Conservation (phyloP, 92 coral and sea anemone genomes). For the Parazoanthus swiftii region DNA sequence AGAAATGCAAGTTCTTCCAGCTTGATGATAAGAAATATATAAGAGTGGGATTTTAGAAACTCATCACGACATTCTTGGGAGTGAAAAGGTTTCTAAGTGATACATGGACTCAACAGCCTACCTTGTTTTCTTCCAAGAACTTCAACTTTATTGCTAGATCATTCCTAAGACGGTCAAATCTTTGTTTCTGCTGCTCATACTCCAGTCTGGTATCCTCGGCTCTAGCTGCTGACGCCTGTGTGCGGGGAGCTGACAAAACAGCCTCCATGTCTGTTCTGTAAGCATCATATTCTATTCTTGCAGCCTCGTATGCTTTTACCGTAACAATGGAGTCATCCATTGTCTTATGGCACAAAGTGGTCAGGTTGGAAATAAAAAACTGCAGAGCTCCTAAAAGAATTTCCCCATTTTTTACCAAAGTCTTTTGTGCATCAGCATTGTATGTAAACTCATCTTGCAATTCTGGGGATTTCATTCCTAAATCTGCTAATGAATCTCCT, state of each 20-base stretch:
- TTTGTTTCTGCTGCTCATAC: constrained; percentile 86
- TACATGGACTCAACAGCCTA: constrained; percentile 11
- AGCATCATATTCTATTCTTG: constrained; percentile 98
- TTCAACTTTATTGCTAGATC: constrained; percentile 90
- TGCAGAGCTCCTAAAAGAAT: constrained; percentile 89
- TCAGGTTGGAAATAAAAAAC: constrained; percentile 87
- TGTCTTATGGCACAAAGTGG: constrained; percentile 92
- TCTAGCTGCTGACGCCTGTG: constrained; percentile 74
- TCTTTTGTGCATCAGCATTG: constrained; percentile 91
- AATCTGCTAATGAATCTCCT: constrained; percentile 85
- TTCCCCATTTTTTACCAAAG: constrained; percentile 92
- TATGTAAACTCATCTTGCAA: constrained; percentile 91
- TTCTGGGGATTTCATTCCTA: constrained; percentile 97
- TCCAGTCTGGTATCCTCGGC: constrained; percentile 84
- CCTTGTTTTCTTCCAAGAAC: constrained; percentile 98
- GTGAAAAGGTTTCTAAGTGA: too few species aligned
- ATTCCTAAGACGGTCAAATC: constrained; percentile 85
- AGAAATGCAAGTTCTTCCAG: too few species aligned
- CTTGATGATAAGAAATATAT: too few species aligned
- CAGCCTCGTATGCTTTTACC: constrained; percentile 90
- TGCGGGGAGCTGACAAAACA: constrained; percentile 64
- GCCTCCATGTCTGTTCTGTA: constrained; percentile 92
- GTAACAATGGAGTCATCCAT: constrained; percentile 97
- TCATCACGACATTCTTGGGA: too few species aligned
- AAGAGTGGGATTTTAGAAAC: too few species aligned